Conservation (phyloP, 2,888 invertebrate species). For the Electrophaes corylata region DNA sequence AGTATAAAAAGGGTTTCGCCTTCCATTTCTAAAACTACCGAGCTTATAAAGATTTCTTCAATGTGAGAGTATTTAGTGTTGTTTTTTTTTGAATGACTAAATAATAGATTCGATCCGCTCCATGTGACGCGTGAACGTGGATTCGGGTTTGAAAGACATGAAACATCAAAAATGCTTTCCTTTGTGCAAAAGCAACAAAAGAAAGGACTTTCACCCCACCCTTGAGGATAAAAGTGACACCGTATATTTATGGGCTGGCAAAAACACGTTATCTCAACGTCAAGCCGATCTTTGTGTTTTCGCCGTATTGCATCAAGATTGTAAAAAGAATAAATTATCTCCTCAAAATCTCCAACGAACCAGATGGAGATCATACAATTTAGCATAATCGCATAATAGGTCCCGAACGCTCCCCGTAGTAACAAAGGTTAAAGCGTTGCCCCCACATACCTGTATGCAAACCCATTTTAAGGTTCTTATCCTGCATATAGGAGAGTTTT, state of each 20-base stretch:
- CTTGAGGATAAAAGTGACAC: conserved; percentile 16
- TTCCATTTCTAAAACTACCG: neutral
- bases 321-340: conserved; percentile 58
- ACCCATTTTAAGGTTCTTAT: neutral
- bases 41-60: neutral
- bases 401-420: conserved; percentile 48
- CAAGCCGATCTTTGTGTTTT: conserved; percentile 28
- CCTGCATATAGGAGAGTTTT: neutral
- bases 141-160: conserved; percentile 6
- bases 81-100: neutral
- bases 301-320: conserved; percentile 33
- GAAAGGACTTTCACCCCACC: conserved; percentile 24
- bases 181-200: conserved; percentile 23
- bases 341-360: conserved; percentile 34
- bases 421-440: conserved; percentile 53
- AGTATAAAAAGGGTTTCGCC: too few relatives aligned
- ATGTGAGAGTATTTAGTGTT: neutral
- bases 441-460: neutral
- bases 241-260: conserved; percentile 18
- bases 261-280: conserved; percentile 40
- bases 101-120: conserved; percentile 10
- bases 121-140: neutral
- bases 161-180: conserved; percentile 17
- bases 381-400: conserved; percentile 57
- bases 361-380: conserved; percentile 53